These are phyloP conservation scores for Pararge aegeria DNA, from an alignment of 1,140 invertebrate genomes.

Conservation along the genomic window DNA sequence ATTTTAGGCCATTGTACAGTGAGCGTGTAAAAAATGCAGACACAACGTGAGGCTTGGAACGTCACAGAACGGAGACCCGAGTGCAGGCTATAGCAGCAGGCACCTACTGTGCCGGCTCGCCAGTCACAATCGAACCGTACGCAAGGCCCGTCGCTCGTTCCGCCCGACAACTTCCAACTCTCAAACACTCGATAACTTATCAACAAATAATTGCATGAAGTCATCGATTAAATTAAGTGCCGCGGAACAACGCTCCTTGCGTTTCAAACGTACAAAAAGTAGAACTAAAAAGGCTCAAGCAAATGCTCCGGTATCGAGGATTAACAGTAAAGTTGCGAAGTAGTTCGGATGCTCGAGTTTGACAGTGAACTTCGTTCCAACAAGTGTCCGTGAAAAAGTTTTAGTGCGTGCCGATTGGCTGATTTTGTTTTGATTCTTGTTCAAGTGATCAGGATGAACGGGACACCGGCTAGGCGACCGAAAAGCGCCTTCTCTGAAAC, in stretches of 20 bases:
- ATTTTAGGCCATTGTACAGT: slow-evolving; percentile 52
- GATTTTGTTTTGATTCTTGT: slow-evolving; percentile 51
- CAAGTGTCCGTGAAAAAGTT: slow-evolving; percentile 75
- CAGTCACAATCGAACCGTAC: slow-evolving; percentile 57
- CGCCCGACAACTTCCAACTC: slow-evolving; percentile 35
- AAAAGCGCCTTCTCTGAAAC: slow-evolving; percentile 71
- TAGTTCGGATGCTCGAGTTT: slow-evolving; percentile 51
- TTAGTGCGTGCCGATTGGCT: slow-evolving; percentile 54
- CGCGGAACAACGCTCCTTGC: slow-evolving; percentile 20
- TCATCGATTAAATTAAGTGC: slow-evolving; percentile 74
- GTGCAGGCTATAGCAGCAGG: slow-evolving; percentile 24
- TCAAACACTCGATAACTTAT: slow-evolving; percentile 62
- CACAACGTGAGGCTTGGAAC: slow-evolving; percentile 34
- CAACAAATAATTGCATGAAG: slow-evolving; percentile 71
- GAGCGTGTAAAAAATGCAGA: slow-evolving; percentile 58
- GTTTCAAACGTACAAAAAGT: slow-evolving; percentile 14
- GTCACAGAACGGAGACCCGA: slow-evolving; percentile 31
- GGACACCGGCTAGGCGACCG: slow-evolving; percentile 65
- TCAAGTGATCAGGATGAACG: slow-evolving; percentile 63
- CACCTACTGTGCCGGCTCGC: slow-evolving; percentile 18
- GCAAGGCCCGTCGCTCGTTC: slow-evolving; percentile 44
- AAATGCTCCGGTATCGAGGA: slow-evolving; percentile 32
- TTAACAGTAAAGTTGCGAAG: slow-evolving; percentile 39
- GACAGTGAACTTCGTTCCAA: slow-evolving; percentile 59
- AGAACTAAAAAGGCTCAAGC: slow-evolving; percentile 18